phyloP scores from a whole-genome alignment of 2,888 invertebrate species.

The Sphaeridia pumilis region DNA sequence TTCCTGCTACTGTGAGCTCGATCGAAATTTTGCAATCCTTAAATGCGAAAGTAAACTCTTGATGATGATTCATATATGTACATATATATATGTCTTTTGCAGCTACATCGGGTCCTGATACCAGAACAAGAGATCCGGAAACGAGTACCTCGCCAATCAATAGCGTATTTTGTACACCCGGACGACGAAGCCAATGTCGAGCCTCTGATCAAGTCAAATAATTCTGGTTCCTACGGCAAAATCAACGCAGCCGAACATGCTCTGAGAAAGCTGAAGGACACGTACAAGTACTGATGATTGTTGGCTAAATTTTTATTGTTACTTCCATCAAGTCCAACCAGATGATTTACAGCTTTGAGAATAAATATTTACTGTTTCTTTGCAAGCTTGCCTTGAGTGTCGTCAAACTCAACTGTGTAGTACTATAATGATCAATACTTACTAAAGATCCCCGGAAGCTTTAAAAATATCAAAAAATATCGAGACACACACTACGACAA shows the following conservation, averaged over 20 bases:
- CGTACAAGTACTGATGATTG: slow-evolving; percentile 14
- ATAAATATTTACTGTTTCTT: too few species aligned
- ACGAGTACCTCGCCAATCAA: slow-evolving; percentile 35
- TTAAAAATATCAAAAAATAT: too few species aligned
- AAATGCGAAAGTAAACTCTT: background rate
- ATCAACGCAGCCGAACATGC: slow-evolving; percentile 24
- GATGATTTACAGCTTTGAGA: too few species aligned
- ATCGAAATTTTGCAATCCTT: too few species aligned
- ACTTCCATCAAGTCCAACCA: too few species aligned
- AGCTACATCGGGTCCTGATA: slow-evolving; percentile 38
- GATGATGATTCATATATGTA: slow-evolving; percentile 1
- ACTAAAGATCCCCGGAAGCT: too few species aligned
- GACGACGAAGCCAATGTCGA: slow-evolving; percentile 35
- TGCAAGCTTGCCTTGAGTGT: too few species aligned
- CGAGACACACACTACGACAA: too few species aligned
- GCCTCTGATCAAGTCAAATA: slow-evolving; percentile 27
- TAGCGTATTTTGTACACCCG: slow-evolving; percentile 38
- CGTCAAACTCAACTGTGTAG: too few species aligned
- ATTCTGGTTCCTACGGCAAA: slow-evolving; percentile 9
- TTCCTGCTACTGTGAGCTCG: slow-evolving; percentile 54
- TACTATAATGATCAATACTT: too few species aligned
- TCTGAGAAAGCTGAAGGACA: slow-evolving; percentile 10
- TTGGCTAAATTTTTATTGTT: too few species aligned
- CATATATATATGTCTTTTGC: slow-evolving; percentile 1
- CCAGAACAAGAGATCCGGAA: slow-evolving; percentile 35